A percentile compares a stretch with the other conserved stretches of the same genome.
Conservation (phyloP, 1,140 invertebrate genomes). For the Ips typographus region DNA sequence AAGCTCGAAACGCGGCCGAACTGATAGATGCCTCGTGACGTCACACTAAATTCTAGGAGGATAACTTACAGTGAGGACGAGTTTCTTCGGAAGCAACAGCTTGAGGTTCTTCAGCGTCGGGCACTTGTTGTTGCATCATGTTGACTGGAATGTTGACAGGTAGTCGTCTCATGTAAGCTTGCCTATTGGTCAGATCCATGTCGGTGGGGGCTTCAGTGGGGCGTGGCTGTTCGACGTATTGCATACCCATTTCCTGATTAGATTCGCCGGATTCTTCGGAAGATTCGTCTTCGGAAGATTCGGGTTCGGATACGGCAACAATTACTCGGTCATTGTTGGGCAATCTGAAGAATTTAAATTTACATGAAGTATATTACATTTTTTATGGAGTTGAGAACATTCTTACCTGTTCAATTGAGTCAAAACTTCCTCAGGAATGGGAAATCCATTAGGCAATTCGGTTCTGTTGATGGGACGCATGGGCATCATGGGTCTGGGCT, state of each 20-base stretch:
- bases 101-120: slow-evolving; percentile 50
- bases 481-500: slow-evolving; percentile 2
- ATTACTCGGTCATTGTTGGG: slow-evolving; percentile 50
- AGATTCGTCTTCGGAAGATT: slow-evolving; percentile 42
- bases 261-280: slow-evolving; percentile 32
- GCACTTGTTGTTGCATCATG: slow-evolving; percentile 55
- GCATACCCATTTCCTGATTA: slow-evolving; percentile 37
- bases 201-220: slow-evolving; percentile 51
- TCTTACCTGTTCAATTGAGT: slow-evolving; percentile 52
- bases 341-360: slow-evolving; percentile 40
- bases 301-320: slow-evolving; percentile 45
- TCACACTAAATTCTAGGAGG: background rate
- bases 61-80: slow-evolving; percentile 62
- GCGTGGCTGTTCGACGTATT: slow-evolving; percentile 43
- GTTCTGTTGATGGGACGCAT: slow-evolving; percentile 42
- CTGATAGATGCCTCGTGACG: no score
- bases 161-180: slow-evolving; percentile 55
- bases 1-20: no score
- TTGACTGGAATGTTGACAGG: slow-evolving; percentile 58
- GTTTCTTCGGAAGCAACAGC: slow-evolving; percentile 50
- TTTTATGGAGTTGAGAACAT: slow-evolving; percentile 2
- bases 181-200: slow-evolving; percentile 54
- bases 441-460: slow-evolving; percentile 52
- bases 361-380: no score
- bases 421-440: slow-evolving; percentile 62